Percentiles rank a stretch among this genome's conserved stretches.
These are phyloP conservation scores for Pseudochaenichthys georgianus DNA, from an alignment of 2,797 vertebrate species.

Conservation along the genomic window DNA sequence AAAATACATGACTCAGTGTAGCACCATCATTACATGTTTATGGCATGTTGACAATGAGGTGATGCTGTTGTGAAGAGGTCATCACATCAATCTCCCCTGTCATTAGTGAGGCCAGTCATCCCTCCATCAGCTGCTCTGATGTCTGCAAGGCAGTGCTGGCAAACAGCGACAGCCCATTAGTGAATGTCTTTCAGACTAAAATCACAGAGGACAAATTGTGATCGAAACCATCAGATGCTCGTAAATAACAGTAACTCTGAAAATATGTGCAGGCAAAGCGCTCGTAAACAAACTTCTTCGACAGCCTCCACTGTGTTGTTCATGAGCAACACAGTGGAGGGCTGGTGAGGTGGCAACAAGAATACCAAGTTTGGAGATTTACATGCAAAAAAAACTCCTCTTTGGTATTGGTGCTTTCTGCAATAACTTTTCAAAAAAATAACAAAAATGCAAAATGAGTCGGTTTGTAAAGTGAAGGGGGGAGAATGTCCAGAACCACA, in stretches of 20 bases:
- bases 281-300: not conserved
- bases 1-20: slow-evolving; percentile 24
- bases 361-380: not conserved
- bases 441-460: too few species aligned
- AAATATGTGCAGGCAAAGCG: not conserved
- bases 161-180: not conserved
- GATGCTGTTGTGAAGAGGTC: slow-evolving; percentile 28
- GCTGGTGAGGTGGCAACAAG: not conserved
- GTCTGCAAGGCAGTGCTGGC: not conserved
- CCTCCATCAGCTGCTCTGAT: slow-evolving; percentile 18
- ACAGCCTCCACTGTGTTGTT: too few species aligned
- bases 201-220: not conserved
- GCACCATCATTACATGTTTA: slow-evolving; percentile 31
- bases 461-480: too few species aligned
- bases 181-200: not conserved
- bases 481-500: too few species aligned
- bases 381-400: not conserved
- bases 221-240: not conserved
- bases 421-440: not conserved
- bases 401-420: not conserved
- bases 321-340: not conserved
- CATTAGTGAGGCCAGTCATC: slow-evolving; percentile 32
- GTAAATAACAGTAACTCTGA: slow-evolving; percentile 4
- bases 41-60: slow-evolving; percentile 21
- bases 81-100: slow-evolving; percentile 29